A percentile compares a stretch with the other conserved stretches of the same genome.
Evolutionary conservation across 2,113 vertebrate genomes (phyloP).

Genomic region (Paramisgurnus dabryanus): DNA sequence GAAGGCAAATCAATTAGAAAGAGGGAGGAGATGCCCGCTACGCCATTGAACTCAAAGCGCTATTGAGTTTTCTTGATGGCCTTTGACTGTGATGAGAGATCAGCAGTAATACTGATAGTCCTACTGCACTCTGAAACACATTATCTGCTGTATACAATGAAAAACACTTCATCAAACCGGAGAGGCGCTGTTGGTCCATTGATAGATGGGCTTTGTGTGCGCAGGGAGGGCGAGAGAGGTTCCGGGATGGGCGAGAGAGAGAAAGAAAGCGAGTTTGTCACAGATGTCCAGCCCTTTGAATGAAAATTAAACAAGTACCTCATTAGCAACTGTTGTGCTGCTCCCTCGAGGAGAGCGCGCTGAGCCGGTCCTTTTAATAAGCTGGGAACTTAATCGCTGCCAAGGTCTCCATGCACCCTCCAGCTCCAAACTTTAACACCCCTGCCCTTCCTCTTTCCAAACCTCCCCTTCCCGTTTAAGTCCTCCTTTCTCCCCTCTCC

Average conservation of each 20-base stretch:
- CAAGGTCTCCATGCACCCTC: constrained; percentile 93
- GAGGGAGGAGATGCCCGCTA: constrained; percentile 89
- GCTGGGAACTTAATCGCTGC: constrained; percentile 97
- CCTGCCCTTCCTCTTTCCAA: constrained; percentile 7
- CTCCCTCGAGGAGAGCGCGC: constrained; percentile 96
- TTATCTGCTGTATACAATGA: constrained; percentile 99
- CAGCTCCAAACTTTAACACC: constrained; percentile 60
- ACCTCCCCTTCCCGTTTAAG: constrained; percentile 27
- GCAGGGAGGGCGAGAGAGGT: constrained; percentile 81
- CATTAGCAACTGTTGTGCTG: constrained; percentile 98
- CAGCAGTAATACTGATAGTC: constrained; percentile 98
- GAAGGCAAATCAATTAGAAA: constrained; percentile 98
- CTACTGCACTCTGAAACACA: constrained; percentile 94
- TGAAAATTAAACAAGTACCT: constrained; percentile 99
- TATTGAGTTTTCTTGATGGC: constrained; percentile 99
- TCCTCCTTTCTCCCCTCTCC: constrained; percentile 56
- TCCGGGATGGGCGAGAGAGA: constrained; percentile 47
- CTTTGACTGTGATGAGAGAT: constrained; percentile 94
- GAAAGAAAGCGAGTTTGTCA: constrained; percentile 78
- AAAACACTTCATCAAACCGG: constrained; percentile 99
- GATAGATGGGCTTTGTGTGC: constrained; percentile 96
- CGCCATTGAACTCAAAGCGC: constrained; percentile 95
- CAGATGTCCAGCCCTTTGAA: constrained; percentile 99
- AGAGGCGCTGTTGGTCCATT: constrained; percentile 95
- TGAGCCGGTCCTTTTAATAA: constrained; percentile 98